These are phyloP conservation scores for Sarcophaga bullata DNA, from an alignment of 1,140 invertebrate species.

Conservation along the genomic window DNA sequence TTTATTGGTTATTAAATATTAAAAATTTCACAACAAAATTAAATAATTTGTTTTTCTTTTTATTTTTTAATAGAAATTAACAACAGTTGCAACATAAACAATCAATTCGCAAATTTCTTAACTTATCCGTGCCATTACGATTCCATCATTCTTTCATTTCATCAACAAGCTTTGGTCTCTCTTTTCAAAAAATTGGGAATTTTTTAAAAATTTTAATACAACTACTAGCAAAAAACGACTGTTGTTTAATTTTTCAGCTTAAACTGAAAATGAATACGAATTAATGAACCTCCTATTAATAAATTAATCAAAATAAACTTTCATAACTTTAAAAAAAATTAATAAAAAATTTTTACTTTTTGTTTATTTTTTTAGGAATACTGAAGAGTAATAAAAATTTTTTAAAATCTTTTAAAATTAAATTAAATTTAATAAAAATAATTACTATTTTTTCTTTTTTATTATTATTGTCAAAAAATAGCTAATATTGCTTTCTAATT, in stretches of 20 bases:
- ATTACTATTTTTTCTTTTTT: no score
- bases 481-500: no score
- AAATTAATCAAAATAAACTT: no score
- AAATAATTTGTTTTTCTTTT: background rate
- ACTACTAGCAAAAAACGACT: background rate
- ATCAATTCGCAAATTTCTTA: constrained; percentile 8
- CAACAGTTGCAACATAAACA: constrained; percentile 21
- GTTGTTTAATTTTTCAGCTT: background rate
- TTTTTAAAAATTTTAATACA: no score
- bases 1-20: constrained; percentile 15
- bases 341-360: no score
- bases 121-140: background rate
- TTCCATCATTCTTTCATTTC: background rate
- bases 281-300: no score
- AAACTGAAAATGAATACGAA: background rate
- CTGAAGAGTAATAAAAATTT: no score
- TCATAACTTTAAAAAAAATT: no score
- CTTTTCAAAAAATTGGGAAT: background rate
- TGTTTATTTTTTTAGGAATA: no score
- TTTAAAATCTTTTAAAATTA: no score
- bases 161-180: constrained; percentile 5
- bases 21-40: background rate
- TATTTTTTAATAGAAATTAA: background rate
- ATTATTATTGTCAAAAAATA: no score
- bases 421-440: no score